Conservation (phyloP, 2,797 vertebrate genomes). For the Nyctibius grandis region DNA sequence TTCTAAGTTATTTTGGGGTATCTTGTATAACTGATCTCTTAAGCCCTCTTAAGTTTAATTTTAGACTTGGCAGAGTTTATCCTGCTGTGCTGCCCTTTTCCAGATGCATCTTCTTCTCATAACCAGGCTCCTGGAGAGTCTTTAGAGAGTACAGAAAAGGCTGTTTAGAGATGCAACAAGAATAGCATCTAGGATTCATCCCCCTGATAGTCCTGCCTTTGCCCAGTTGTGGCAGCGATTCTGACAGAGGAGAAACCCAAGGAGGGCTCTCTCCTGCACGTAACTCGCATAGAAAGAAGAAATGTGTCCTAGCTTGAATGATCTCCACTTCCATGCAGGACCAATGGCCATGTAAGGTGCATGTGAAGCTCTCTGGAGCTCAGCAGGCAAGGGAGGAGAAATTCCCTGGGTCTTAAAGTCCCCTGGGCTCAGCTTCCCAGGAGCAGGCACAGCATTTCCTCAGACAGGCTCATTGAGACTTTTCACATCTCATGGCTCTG, state of each 20-base stretch:
- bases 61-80: conserved; percentile 68
- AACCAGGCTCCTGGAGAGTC: conserved; percentile 11
- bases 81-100: conserved; percentile 67
- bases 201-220: neutral
- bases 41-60: conserved; percentile 69
- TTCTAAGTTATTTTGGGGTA: conserved; percentile 66
- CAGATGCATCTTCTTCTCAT: conserved; percentile 47
- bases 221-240: neutral
- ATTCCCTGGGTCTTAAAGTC: neutral
- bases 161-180: neutral
- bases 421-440: neutral
- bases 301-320: neutral
- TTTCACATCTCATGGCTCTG: neutral
- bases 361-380: neutral
- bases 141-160: neutral
- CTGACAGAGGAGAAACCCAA: neutral
- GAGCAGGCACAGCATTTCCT: accelerated
- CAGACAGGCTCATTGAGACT: neutral
- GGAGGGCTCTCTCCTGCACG: neutral
- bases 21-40: conserved; percentile 69
- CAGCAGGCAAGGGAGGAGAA: neutral
- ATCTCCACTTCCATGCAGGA: neutral
- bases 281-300: neutral
- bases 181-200: neutral
- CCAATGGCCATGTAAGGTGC: neutral